phyloP scores from a whole-genome alignment of 2,888 invertebrate species.

The Drosophila incognita region DNA sequence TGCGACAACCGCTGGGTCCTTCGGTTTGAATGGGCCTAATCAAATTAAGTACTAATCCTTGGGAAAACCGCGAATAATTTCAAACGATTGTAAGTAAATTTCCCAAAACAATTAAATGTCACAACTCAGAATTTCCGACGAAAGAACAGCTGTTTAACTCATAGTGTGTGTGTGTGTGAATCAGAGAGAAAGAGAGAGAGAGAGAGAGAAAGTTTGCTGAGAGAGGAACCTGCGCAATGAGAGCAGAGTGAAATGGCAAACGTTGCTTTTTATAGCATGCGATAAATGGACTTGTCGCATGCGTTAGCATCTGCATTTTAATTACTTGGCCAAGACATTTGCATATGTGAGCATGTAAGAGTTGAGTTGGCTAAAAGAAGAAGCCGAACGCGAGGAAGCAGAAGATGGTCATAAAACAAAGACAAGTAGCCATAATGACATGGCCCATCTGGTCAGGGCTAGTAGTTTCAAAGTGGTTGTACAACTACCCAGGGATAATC shows the following conservation, averaged over 20 bases:
- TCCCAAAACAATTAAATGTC: conserved; percentile 79
- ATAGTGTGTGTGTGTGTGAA: no score
- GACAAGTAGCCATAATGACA: conserved; percentile 65
- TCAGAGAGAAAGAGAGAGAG: background rate
- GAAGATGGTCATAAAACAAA: conserved; percentile 54
- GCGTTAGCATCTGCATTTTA: conserved; percentile 38
- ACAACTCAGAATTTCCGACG: conserved; percentile 46
- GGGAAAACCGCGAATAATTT: conserved; percentile 80
- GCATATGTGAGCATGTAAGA: conserved; percentile 52
- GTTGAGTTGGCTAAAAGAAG: conserved; percentile 10
- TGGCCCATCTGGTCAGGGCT: conserved; percentile 27
- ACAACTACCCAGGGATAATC: conserved; percentile 52
- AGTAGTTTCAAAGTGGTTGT: conserved; percentile 13
- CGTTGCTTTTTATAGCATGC: conserved; percentile 45
- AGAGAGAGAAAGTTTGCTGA: background rate
- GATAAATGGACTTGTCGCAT: conserved; percentile 53
- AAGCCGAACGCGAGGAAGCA: conserved; percentile 12
- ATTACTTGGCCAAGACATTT: conserved; percentile 50
- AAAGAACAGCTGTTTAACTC: conserved; percentile 37
- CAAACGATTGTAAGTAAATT: conserved; percentile 81
- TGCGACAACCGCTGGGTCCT: conserved; percentile 6
- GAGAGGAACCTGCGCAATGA: conserved; percentile 33
- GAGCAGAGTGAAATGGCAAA: conserved; percentile 4
- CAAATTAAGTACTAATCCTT: conserved; percentile 80
- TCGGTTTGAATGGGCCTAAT: conserved; percentile 70